A percentile compares a stretch with the other conserved stretches of the same genome.
Conservation (phyloP, 2,888 invertebrate species). For the Molorchus minor region DNA sequence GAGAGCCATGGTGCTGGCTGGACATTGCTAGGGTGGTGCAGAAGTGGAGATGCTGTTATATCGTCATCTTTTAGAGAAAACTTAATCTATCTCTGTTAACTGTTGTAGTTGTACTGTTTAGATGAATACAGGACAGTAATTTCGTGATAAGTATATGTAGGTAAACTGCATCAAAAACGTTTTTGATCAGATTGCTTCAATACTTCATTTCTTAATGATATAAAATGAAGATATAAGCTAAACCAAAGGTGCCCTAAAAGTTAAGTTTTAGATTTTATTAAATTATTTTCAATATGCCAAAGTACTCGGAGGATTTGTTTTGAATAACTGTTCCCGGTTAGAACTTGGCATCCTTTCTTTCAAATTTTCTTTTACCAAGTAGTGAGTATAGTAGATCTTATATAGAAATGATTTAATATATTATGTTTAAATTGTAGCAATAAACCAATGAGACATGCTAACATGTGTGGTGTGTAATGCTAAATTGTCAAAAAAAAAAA, state of each 20-base stretch:
- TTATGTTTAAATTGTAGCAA: conserved; percentile 57
- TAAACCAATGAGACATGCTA: conserved; percentile 56
- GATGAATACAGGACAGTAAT: conserved; percentile 56
- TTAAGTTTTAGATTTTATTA: conserved; percentile 66
- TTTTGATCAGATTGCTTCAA: conserved; percentile 47
- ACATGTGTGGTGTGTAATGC: conserved; percentile 47
- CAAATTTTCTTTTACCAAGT: conserved; percentile 53
- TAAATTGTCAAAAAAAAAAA: conserved; percentile 45
- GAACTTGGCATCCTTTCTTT: no score
- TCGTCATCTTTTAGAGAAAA: conserved; percentile 44
- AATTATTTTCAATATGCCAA: conserved; percentile 16
- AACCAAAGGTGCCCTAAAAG: conserved; percentile 87
- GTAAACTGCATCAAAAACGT: conserved; percentile 51
- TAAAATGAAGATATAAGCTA: conserved; percentile 73
- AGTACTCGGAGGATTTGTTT: conserved; percentile 3
- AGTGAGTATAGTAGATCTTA: conserved; percentile 46
- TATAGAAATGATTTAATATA: conserved; percentile 37
- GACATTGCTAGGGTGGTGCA: conserved; percentile 55
- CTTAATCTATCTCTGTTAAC: conserved; percentile 58
- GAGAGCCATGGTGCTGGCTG: conserved; percentile 66
- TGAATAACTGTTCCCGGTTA: no score
- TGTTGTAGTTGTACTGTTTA: conserved; percentile 59
- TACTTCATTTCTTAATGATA: conserved; percentile 46
- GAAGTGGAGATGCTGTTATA: conserved; percentile 38
- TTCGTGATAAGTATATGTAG: conserved; percentile 60